Percentiles rank a stretch among this genome's conserved stretches.
Conservation (phyloP, 2,797 vertebrate genomes). For the Micromesistius poutassou region DNA sequence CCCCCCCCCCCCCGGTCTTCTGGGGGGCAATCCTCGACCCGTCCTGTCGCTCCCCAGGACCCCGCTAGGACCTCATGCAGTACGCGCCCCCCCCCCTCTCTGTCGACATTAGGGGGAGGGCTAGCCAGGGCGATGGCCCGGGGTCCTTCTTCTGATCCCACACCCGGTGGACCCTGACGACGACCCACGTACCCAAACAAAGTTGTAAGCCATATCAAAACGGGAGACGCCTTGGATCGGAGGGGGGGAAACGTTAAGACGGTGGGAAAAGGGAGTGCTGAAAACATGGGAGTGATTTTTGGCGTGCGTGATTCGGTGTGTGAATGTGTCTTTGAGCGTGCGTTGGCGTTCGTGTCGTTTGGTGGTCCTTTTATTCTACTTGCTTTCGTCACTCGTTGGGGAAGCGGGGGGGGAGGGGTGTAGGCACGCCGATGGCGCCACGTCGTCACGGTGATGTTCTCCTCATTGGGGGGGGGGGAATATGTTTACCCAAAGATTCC, state of each 20-base stretch:
- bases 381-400: slow-evolving; percentile 62
- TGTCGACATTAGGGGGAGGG: slow-evolving; percentile 49
- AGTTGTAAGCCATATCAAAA: slow-evolving; percentile 72
- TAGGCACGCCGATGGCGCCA: no score
- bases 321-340: slow-evolving; percentile 5
- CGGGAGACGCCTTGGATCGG: slow-evolving; percentile 61
- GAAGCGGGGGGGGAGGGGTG: slow-evolving; percentile 49
- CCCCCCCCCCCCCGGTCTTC: slow-evolving; percentile 45
- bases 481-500: not conserved
- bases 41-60: slow-evolving; percentile 49
- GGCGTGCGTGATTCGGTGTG: slow-evolving; percentile 14
- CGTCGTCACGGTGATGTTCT: not conserved
- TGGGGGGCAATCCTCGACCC: slow-evolving; percentile 45
- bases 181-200: slow-evolving; percentile 33
- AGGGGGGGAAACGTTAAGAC: slow-evolving; percentile 24
- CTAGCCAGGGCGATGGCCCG: slow-evolving; percentile 33
- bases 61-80: slow-evolving; percentile 66
- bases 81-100: slow-evolving; percentile 49
- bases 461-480: not conserved
- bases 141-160: slow-evolving; percentile 20
- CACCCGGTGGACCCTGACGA: slow-evolving; percentile 30
- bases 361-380: slow-evolving; percentile 53
- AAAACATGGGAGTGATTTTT: slow-evolving; percentile 27
- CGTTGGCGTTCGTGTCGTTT: slow-evolving; percentile 25
- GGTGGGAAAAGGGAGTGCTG: slow-evolving; percentile 54